These are phyloP conservation scores for Carcharodon carcharias DNA, from an alignment of 2,797 vertebrate genomes.

Conservation along the genomic window DNA sequence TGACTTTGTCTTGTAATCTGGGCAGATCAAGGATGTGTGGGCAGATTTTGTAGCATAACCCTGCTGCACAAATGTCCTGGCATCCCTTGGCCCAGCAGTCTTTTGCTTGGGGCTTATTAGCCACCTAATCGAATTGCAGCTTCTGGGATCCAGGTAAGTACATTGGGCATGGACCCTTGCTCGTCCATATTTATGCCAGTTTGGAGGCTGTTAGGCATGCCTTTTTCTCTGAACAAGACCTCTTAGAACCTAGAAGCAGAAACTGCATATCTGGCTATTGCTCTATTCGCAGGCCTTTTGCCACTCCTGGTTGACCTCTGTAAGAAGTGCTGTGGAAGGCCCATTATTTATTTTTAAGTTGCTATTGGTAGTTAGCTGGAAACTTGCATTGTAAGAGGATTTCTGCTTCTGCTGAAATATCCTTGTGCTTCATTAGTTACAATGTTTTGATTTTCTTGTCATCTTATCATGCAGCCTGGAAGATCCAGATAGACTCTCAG, in stretches of 20 bases:
- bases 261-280: neutral
- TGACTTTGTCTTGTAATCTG: neutral
- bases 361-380: neutral
- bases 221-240: neutral
- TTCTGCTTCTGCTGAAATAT: neutral
- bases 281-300: neutral
- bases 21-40: neutral
- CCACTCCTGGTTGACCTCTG: neutral
- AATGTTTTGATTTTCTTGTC: neutral
- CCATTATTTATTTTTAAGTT: neutral
- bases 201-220: neutral
- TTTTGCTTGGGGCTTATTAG: neutral
- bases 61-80: neutral
- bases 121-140: neutral
- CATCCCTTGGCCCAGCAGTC: neutral
- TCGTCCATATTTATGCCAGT: neutral
- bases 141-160: neutral
- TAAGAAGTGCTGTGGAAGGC: neutral
- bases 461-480: constrained; percentile 51
- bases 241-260: neutral
- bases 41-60: neutral
- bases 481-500: constrained; percentile 50
- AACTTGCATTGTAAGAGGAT: neutral
- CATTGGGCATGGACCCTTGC: neutral
- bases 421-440: neutral